These are phyloP conservation scores for Philhelius pedissequus DNA, from an alignment of 2,888 invertebrate species.

Conservation along the genomic window DNA sequence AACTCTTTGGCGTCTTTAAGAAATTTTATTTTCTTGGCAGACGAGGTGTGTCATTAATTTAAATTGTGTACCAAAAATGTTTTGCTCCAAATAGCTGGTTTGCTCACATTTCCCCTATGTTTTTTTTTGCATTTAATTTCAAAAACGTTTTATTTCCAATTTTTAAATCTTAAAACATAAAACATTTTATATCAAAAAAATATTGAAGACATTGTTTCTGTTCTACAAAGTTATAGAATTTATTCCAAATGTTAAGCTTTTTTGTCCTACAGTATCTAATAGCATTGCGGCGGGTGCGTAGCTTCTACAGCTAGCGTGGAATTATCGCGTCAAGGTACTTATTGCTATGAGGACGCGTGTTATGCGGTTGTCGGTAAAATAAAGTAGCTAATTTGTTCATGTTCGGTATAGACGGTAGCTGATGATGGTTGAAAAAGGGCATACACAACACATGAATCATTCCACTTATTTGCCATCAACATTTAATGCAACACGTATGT, in stretches of 20 bases:
- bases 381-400: slow-evolving; percentile 67
- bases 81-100: too few species aligned
- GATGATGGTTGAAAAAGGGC: slow-evolving; percentile 32
- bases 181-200: too few species aligned
- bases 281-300: not conserved
- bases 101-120: too few species aligned
- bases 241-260: not conserved
- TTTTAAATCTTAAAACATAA: too few species aligned
- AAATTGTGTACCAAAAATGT: too few species aligned
- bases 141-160: too few species aligned
- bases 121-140: too few species aligned
- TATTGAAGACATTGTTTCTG: too few species aligned
- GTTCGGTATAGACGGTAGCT: slow-evolving; percentile 49
- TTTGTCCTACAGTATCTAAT: not conserved
- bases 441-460: slow-evolving; percentile 65
- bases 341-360: slow-evolving; percentile 56
- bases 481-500: not conserved
- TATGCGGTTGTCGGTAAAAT: slow-evolving; percentile 60
- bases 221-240: not conserved
- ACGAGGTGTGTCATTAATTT: too few species aligned
- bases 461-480: slow-evolving; percentile 28
- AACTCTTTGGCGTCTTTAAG: too few species aligned
- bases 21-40: too few species aligned
- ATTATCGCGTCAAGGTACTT: slow-evolving; percentile 60
- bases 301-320: not conserved